Evolutionary conservation across 2,113 vertebrate genomes (phyloP).

Genomic region (Ictalurus punctatus): DNA sequence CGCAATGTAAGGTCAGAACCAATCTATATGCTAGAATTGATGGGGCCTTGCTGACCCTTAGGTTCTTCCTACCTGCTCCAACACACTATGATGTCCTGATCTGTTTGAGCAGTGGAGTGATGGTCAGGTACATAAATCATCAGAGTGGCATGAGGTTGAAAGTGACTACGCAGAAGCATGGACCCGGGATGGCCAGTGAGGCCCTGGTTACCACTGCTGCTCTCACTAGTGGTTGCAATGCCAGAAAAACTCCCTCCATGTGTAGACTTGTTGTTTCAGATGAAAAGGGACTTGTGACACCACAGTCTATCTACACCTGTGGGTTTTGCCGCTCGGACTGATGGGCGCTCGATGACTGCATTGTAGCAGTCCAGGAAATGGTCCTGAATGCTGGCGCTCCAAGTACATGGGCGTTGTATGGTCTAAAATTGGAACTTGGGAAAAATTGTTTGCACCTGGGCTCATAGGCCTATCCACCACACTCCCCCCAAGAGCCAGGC

Average conservation of each 20-base stretch:
- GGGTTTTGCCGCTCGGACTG: not conserved
- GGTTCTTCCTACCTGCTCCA: not conserved
- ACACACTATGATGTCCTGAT: not conserved
- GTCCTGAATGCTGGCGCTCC: not conserved
- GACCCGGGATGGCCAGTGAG: not conserved
- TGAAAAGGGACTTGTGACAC: too few species aligned
- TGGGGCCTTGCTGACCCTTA: not conserved
- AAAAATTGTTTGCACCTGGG: not conserved
- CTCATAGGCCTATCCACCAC: not conserved
- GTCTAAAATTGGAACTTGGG: not conserved
- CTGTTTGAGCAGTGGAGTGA: not conserved
- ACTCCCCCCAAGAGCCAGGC: not conserved
- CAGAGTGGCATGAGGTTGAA: not conserved
- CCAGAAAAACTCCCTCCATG: not conserved
- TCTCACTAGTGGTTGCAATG: not conserved
- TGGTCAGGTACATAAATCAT: not conserved
- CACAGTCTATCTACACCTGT: not conserved
- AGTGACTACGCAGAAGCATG: not conserved
- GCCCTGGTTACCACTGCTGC: not conserved
- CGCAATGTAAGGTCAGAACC: not conserved
- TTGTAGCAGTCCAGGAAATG: not conserved
- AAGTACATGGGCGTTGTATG: not conserved
- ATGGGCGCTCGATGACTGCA: not conserved
- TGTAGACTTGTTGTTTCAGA: too few species aligned
- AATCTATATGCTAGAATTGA: not conserved